Evolutionary conservation across 1,140 invertebrate genomes (phyloP).

Genomic region (Drosophila serrata): DNA sequence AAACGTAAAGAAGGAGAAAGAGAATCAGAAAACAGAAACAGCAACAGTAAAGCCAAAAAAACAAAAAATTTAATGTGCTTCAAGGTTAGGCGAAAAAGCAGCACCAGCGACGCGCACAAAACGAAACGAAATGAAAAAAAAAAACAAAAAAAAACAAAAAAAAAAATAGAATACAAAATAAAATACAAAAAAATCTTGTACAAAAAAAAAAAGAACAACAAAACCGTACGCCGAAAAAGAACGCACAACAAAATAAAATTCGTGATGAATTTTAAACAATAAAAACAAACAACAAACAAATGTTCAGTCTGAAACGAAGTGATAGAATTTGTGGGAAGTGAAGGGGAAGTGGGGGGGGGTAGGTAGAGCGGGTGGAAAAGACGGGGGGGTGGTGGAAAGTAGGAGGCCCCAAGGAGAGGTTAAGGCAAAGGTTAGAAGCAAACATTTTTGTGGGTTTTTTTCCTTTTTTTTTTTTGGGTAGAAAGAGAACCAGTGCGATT

Average conservation of each 20-base stretch:
- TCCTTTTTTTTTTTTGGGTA: not conserved
- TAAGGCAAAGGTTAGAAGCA: conserved; percentile 49
- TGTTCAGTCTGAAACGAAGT: conserved; percentile 20
- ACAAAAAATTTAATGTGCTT: conserved; percentile 71
- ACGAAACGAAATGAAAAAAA: conserved; percentile 30
- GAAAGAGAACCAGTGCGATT: conserved; percentile 6
- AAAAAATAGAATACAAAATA: conserved; percentile 19
- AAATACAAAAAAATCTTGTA: conserved; percentile 36
- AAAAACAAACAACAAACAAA: conserved; percentile 70
- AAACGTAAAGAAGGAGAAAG: conserved; percentile 2
- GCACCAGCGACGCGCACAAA: conserved; percentile 33
- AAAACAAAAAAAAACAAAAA: conserved; percentile 14
- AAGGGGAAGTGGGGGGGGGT: too few species aligned
- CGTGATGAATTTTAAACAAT: conserved; percentile 82
- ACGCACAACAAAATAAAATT: conserved; percentile 76
- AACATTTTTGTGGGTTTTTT: conserved; percentile 14
- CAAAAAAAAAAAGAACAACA: conserved; percentile 55
- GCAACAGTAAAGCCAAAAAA: conserved; percentile 43
- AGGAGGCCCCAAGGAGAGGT: conserved; percentile 30
- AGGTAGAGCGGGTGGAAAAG: not conserved
- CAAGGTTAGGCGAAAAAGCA: conserved; percentile 69
- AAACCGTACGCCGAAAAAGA: conserved; percentile 40
- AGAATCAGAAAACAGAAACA: conserved; percentile 25
- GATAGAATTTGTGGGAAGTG: conserved; percentile 1
- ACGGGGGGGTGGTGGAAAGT: not conserved